Evolutionary conservation across 2,888 invertebrate genomes (phyloP).

Genomic region (Agrochola litura): DNA sequence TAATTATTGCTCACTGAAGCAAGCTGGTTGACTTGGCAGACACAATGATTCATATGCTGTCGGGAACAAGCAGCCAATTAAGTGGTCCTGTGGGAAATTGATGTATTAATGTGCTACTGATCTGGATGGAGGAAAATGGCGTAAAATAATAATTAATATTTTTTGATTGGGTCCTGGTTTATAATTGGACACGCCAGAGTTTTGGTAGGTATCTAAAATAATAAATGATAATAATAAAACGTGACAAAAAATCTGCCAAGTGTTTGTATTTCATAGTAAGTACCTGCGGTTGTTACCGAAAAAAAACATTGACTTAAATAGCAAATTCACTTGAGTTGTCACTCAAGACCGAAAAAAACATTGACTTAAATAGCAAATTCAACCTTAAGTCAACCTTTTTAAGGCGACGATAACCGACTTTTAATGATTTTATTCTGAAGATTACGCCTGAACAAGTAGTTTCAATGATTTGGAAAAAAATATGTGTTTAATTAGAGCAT

Average conservation of each 20-base stretch:
- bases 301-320: no score
- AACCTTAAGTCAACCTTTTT: no score
- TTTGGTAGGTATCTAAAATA: background rate
- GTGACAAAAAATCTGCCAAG: background rate
- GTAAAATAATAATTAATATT: slow-evolving; percentile 4
- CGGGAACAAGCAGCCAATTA: slow-evolving; percentile 53
- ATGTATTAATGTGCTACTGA: slow-evolving; percentile 18
- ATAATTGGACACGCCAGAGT: background rate
- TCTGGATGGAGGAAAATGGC: slow-evolving; percentile 20
- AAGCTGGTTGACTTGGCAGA: slow-evolving; percentile 21
- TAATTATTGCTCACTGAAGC: slow-evolving; percentile 44
- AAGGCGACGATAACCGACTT: no score
- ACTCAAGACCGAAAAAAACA: no score
- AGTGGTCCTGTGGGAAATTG: slow-evolving; percentile 24
- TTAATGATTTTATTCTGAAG: no score
- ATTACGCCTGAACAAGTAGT: no score
- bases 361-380: no score
- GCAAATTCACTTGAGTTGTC: no score
- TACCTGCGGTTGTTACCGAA: no score
- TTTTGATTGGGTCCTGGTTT: background rate
- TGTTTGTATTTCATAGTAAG: no score
- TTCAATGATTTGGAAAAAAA: no score
- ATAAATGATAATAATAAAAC: background rate
- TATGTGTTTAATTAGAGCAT: no score
- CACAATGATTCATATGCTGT: slow-evolving; percentile 44